These are phyloP conservation scores for Unio pictorum DNA, from an alignment of 2,888 invertebrate species.

Conservation along the genomic window DNA sequence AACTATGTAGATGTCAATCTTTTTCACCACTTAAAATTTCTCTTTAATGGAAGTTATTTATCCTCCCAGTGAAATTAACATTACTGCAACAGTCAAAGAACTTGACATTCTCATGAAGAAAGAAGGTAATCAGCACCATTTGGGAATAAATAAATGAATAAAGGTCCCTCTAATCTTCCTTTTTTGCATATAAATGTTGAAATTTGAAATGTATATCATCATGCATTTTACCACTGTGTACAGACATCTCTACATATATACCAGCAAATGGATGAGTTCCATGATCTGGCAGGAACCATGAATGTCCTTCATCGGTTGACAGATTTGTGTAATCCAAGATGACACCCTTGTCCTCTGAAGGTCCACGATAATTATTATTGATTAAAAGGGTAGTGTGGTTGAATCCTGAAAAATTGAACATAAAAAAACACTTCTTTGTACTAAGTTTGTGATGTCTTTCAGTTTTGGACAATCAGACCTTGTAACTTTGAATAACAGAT, in stretches of 20 bases:
- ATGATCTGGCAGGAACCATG: constrained; percentile 54
- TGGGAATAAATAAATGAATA: no score
- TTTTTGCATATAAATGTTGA: background rate
- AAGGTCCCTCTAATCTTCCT: no score
- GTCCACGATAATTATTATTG: constrained; percentile 54
- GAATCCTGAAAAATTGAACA: constrained; percentile 29
- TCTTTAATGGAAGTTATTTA: no score
- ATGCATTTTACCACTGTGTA: background rate
- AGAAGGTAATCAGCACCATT: no score
- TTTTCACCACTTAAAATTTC: no score
- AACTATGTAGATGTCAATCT: no score
- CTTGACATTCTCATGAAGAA: no score
- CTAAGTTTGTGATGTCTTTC: background rate
- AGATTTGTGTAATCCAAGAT: constrained; percentile 44
- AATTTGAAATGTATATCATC: background rate
- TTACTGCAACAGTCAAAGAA: no score
- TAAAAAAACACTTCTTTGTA: background rate
- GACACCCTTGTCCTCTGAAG: constrained; percentile 31
- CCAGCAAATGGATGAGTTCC: constrained; percentile 24
- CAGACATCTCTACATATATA: constrained; percentile 3
- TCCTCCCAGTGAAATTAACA: no score
- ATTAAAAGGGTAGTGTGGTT: constrained; percentile 50
- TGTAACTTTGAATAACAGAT: no score
- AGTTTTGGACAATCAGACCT: background rate
- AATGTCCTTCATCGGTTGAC: constrained; percentile 40